Percentiles rank a stretch among this genome's conserved stretches.
phyloP scores from a whole-genome alignment of 2,888 invertebrate species.

The Drosophila macrothrix region DNA sequence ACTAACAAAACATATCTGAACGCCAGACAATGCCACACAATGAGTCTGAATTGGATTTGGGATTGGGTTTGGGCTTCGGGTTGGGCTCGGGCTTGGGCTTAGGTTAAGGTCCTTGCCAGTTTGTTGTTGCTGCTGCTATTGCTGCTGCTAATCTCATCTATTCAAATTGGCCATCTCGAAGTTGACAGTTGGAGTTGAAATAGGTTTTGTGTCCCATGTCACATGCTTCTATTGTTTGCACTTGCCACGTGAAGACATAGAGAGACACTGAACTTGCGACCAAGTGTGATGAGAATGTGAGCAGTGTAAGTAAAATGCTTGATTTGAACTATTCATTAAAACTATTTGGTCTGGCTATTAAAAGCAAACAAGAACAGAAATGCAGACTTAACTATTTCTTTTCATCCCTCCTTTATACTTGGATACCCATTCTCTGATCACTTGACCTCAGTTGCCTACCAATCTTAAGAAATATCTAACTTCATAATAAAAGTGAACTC shows the following conservation, averaged over 20 bases:
- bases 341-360: neutral
- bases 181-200: constrained; percentile 7
- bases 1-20: constrained; percentile 45
- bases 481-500: neutral
- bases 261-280: constrained; percentile 1
- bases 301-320: constrained; percentile 7
- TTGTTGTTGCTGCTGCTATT: neutral
- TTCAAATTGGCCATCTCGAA: constrained; percentile 59
- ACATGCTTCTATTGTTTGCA: constrained; percentile 30
- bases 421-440: neutral
- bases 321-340: constrained; percentile 8
- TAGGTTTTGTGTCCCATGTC: constrained; percentile 28
- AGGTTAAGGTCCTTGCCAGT: neutral
- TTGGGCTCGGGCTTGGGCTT: constrained; percentile 1
- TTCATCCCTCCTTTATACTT: neutral
- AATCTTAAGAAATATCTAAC: neutral
- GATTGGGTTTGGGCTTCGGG: neutral
- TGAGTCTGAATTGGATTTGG: constrained; percentile 19
- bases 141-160: constrained; percentile 67
- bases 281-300: constrained; percentile 3
- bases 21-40: constrained; percentile 47
- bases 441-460: neutral
- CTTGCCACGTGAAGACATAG: constrained; percentile 22
- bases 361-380: neutral
- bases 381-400: neutral